Percentiles rank a stretch among this genome's conserved stretches.
These are phyloP conservation scores for Hylyphantes graminicola DNA, from an alignment of 1,140 invertebrate genomes.

Conservation along the genomic window DNA sequence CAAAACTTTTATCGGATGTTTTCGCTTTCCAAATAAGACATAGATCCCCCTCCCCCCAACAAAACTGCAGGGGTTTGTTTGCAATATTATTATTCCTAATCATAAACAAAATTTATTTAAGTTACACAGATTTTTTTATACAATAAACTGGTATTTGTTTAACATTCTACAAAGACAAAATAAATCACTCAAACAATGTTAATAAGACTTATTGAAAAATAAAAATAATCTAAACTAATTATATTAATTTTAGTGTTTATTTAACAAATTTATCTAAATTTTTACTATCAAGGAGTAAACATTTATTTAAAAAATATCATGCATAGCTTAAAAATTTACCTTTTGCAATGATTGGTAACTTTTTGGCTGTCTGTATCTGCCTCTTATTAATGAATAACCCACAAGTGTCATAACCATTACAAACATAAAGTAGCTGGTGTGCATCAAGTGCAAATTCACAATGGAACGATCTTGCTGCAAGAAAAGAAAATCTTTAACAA, in stretches of 20 bases:
- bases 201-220: background rate
- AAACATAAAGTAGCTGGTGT: constrained; percentile 69
- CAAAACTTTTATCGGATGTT: too few relatives aligned
- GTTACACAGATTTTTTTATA: too few relatives aligned
- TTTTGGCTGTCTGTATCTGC: constrained; percentile 61
- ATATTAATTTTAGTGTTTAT: background rate
- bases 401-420: constrained; percentile 68
- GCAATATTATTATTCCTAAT: too few relatives aligned
- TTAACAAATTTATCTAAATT: too few relatives aligned
- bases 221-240: background rate
- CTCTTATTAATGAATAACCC: constrained; percentile 67
- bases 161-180: too few relatives aligned
- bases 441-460: constrained; percentile 69
- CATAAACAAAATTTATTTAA: too few relatives aligned
- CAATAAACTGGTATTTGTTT: too few relatives aligned
- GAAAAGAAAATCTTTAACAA: background rate
- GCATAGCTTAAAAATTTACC: background rate
- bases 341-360: constrained; percentile 41
- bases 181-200: too few relatives aligned
- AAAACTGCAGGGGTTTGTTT: too few relatives aligned
- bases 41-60: too few relatives aligned
- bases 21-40: too few relatives aligned
- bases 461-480: constrained; percentile 67
- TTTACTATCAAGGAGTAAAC: too few relatives aligned
- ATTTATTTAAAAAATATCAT: background rate